phyloP scores from a whole-genome alignment of 30 jellyfish, hydroid and myxozoan genomes.

The Haliclystus octoradiatus region DNA sequence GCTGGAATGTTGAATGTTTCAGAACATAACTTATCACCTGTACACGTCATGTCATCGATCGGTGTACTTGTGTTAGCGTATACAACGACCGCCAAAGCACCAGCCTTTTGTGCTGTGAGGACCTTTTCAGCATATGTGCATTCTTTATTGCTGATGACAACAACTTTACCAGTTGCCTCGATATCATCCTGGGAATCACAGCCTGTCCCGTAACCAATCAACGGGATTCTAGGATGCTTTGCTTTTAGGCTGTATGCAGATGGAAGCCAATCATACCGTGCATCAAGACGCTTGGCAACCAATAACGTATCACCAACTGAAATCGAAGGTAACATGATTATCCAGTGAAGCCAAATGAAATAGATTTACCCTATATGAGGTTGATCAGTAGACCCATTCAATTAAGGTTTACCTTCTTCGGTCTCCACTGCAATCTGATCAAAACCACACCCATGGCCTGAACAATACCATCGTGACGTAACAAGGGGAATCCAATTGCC shows the following conservation, averaged over 20 bases:
- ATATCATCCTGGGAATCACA: constrained; percentile 20
- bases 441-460: constrained; percentile 98
- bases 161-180: constrained; percentile 12
- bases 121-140: constrained; percentile 84
- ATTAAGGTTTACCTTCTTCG: constrained; percentile 41
- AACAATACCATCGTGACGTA: constrained; percentile 89
- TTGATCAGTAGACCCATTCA: neutral
- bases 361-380: neutral
- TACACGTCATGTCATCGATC: constrained; percentile 79
- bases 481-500: constrained; percentile 95
- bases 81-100: constrained; percentile 75
- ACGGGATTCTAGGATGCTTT: constrained; percentile 50
- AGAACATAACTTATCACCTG: constrained; percentile 39
- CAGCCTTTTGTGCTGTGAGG: constrained; percentile 48
- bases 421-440: constrained; percentile 84
- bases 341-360: neutral
- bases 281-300: constrained; percentile 75
- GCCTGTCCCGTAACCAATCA: constrained; percentile 72
- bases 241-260: constrained; percentile 79
- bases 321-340: neutral
- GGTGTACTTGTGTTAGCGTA: constrained; percentile 47
- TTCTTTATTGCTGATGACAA: constrained; percentile 59
- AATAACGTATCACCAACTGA: constrained; percentile 62
- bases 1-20: constrained; percentile 63
- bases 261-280: constrained; percentile 95